A percentile compares a stretch with the other conserved stretches of the same genome.
These are phyloP conservation scores for Callaeas wilsoni DNA, from an alignment of 2,113 vertebrate species.

Conservation along the genomic window DNA sequence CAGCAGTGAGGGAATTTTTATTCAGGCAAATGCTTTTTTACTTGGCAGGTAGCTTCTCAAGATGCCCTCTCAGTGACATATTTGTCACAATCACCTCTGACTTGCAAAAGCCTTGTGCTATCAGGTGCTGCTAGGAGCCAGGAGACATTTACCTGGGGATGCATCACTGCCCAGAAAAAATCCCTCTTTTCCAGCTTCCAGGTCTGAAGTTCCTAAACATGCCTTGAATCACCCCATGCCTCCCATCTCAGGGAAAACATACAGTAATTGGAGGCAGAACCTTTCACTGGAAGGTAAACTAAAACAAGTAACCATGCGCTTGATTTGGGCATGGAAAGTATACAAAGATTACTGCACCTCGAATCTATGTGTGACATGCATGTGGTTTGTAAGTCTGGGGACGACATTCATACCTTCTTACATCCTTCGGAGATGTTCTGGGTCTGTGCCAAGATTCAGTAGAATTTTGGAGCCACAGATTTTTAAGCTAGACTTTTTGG, in stretches of 20 bases:
- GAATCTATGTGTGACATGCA: background rate
- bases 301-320: accelerated
- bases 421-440: background rate
- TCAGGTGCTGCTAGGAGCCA: accelerated
- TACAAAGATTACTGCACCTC: background rate
- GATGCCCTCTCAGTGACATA: background rate
- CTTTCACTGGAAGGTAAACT: background rate
- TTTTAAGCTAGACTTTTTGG: background rate
- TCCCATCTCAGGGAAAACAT: background rate
- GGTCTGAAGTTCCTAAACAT: background rate
- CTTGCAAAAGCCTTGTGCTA: background rate
- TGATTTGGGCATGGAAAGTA: background rate
- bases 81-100: background rate
- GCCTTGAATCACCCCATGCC: background rate
- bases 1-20: background rate
- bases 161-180: background rate
- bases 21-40: background rate
- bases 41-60: background rate
- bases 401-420: background rate
- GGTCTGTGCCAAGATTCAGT: background rate
- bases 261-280: background rate
- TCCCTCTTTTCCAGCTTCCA: background rate
- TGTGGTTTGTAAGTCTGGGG: background rate
- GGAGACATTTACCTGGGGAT: background rate
- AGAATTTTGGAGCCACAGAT: background rate